These are phyloP conservation scores for Coregonus ussuriensis DNA, from an alignment of 2,797 vertebrate species.

Conservation along the genomic window DNA sequence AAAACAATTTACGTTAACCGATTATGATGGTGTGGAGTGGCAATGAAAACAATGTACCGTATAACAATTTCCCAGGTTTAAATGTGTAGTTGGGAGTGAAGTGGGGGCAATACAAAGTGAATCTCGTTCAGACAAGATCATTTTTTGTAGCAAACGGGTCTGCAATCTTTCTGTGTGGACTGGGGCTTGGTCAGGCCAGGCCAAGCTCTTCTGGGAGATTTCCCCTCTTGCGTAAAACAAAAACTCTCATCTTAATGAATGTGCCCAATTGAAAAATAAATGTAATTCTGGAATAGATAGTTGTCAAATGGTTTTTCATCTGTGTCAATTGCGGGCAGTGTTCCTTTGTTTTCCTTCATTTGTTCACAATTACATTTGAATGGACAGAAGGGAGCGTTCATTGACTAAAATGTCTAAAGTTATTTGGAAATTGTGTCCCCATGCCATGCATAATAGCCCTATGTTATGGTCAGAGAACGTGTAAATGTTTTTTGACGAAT, in stretches of 20 bases:
- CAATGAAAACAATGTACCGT: no score
- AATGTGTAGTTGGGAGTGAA: constrained; percentile 44
- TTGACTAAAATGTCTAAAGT: not conserved
- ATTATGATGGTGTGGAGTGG: no score
- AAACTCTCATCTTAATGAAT: not conserved
- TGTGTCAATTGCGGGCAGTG: not conserved
- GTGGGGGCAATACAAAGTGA: constrained; percentile 41
- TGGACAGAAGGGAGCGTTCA: not conserved
- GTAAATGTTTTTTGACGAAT: not conserved
- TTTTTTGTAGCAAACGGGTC: constrained; percentile 61
- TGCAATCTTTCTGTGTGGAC: constrained; percentile 38
- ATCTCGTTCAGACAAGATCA: constrained; percentile 41
- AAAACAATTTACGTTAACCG: not conserved
- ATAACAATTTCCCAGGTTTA: constrained; percentile 19
- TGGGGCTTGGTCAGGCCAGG: constrained; percentile 51
- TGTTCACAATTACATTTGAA: constrained; percentile 5
- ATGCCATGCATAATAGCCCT: not conserved
- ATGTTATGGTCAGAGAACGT: not conserved
- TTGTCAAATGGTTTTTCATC: constrained; percentile 10
- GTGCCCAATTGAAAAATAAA: not conserved
- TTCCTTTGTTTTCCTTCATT: not conserved
- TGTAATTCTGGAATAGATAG: constrained; percentile 21
- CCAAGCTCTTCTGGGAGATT: constrained; percentile 13
- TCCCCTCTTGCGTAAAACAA: constrained; percentile 4
- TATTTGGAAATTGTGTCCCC: not conserved